Conservation (phyloP, 1,140 invertebrate species). For the Drosophila azteca region DNA sequence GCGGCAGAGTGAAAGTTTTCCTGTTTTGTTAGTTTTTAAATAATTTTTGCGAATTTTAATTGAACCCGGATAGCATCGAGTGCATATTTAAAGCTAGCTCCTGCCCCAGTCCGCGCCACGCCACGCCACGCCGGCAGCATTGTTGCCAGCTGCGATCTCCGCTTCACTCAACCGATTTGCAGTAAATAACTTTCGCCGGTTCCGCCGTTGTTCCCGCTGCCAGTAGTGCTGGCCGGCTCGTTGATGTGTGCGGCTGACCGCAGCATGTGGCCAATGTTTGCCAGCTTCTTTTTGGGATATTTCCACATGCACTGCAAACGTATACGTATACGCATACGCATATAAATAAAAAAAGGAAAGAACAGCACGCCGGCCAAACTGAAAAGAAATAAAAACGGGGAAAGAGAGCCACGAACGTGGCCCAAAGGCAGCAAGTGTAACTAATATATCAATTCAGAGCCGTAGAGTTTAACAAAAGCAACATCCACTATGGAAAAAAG, state of each 20-base stretch:
- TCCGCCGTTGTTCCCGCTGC: constrained; percentile 44
- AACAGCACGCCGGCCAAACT: neutral
- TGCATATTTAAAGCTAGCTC: constrained; percentile 51
- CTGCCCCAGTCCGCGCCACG: too few relatives aligned
- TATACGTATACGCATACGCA: constrained; percentile 7
- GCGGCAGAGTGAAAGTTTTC: constrained; percentile 53
- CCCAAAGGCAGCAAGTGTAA: constrained; percentile 59
- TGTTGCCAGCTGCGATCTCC: constrained; percentile 64
- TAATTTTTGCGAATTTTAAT: constrained; percentile 71
- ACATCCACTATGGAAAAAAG: too few relatives aligned
- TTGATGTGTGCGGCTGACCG: constrained; percentile 77
- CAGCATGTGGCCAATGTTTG: constrained; percentile 61
- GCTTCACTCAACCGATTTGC: constrained; percentile 74
- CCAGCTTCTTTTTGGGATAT: constrained; percentile 41
- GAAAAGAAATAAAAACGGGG: neutral
- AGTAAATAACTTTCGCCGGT: constrained; percentile 78
- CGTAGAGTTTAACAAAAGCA: too few relatives aligned
- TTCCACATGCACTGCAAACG: constrained; percentile 50
- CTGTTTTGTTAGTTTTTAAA: constrained; percentile 69
- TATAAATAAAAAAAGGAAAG: constrained; percentile 58
- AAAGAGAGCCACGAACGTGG: constrained; percentile 4
- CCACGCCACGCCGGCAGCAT: constrained; percentile 8
- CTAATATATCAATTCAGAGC: constrained; percentile 62
- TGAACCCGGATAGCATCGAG: constrained; percentile 37
- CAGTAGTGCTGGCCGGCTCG: constrained; percentile 38